Conservation (phyloP, 2,113 vertebrate species). For the Myanophis thanlyinensis region DNA sequence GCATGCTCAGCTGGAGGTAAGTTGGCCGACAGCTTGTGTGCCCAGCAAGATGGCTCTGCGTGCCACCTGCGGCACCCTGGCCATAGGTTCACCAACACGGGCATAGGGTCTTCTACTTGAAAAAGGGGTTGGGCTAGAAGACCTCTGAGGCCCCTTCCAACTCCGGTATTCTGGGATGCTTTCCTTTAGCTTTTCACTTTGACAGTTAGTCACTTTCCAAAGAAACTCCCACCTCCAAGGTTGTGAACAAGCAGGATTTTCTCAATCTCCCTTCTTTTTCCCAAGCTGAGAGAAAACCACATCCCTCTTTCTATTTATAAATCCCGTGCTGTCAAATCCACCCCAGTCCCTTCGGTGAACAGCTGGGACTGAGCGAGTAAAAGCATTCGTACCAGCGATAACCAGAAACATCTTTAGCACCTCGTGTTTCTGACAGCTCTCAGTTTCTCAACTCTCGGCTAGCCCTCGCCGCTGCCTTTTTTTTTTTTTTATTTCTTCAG, state of each 20-base stretch:
- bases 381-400: not conserved
- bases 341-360: not conserved
- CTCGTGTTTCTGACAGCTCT: not conserved
- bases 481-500: slow-evolving; percentile 10
- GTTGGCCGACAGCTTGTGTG: too few relatives aligned
- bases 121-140: not conserved
- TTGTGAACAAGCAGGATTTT: not conserved
- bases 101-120: not conserved
- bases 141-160: too few relatives aligned
- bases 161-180: not conserved
- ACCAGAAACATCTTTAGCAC: not conserved
- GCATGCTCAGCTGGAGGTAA: too few relatives aligned
- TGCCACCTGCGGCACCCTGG: too few relatives aligned
- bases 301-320: not conserved
- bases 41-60: too few relatives aligned
- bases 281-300: not conserved
- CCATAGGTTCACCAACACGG: too few relatives aligned
- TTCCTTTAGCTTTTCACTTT: not conserved
- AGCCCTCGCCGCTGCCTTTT: not conserved
- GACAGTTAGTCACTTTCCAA: not conserved
- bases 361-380: not conserved
- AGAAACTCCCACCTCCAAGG: not conserved
- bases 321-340: not conserved
- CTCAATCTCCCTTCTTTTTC: not conserved
- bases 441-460: slow-evolving; percentile 28